A percentile compares a stretch with the other conserved stretches of the same genome.
Conservation (phyloP, 2,113 vertebrate species). For the Rattus rattus region DNA sequence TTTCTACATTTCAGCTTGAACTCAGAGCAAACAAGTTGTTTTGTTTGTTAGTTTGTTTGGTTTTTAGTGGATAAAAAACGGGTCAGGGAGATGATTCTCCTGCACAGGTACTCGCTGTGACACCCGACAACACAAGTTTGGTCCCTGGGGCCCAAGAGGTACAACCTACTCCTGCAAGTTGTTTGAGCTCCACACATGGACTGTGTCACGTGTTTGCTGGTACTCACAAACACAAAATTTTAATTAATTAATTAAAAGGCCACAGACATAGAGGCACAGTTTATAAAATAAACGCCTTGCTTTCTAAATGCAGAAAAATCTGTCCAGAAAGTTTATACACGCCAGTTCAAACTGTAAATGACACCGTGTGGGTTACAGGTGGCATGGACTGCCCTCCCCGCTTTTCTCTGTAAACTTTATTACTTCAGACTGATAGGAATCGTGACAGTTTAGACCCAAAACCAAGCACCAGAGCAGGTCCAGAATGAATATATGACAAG, state of each 20-base stretch:
- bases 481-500: not conserved
- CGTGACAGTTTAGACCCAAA: slow-evolving; percentile 19
- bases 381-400: not conserved
- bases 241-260: not conserved
- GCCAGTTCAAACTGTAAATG: not conserved
- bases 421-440: slow-evolving; percentile 17
- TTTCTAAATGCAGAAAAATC: slow-evolving; percentile 23
- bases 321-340: not conserved
- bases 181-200: not conserved
- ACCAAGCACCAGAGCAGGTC: not conserved
- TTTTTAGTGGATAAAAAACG: not conserved
- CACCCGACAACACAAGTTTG: not conserved
- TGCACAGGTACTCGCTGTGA: not conserved
- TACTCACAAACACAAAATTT: not conserved
- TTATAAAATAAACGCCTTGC: not conserved
- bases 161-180: not conserved
- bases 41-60: not conserved
- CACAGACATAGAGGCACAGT: not conserved
- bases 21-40: not conserved
- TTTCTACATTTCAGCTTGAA: not conserved
- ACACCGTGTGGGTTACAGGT: not conserved
- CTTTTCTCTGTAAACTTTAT: slow-evolving; percentile 41
- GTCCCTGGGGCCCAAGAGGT: not conserved
- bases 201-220: not conserved
- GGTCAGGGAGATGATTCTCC: not conserved